Conservation (phyloP, 2,797 vertebrate genomes). For the Poecilia velifera region DNA sequence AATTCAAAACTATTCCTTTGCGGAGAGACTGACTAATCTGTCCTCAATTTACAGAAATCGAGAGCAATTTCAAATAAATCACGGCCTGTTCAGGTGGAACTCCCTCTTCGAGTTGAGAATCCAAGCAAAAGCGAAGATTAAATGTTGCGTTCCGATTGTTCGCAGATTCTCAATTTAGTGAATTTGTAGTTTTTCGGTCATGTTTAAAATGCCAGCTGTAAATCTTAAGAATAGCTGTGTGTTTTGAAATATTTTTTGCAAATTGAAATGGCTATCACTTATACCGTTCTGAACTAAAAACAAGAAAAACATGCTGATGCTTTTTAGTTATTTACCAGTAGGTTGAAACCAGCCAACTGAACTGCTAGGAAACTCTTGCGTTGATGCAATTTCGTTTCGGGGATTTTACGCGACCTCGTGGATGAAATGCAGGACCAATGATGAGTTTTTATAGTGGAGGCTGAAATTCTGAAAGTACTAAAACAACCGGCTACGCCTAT, state of each 20-base stretch:
- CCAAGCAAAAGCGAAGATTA: not conserved
- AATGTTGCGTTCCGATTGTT: not conserved
- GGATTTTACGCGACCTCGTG: not conserved
- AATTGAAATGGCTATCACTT: not conserved
- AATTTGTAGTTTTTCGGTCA: not conserved
- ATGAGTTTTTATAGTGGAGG: not conserved
- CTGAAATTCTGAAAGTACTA: constrained; percentile 1
- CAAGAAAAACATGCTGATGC: not conserved
- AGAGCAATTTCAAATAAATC: constrained; percentile 68
- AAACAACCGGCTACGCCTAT: not conserved
- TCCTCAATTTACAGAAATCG: constrained; percentile 39
- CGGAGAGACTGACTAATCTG: constrained; percentile 46
- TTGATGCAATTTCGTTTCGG: too few species aligned
- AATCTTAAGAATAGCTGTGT: not conserved
- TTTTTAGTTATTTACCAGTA: not conserved
- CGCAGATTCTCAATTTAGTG: not conserved
- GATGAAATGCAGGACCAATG: not conserved
- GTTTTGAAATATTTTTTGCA: not conserved
- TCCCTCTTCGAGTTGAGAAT: constrained; percentile 9
- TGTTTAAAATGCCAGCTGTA: not conserved
- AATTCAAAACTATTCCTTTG: not conserved
- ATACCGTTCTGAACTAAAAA: not conserved
- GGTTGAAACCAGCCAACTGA: not conserved
- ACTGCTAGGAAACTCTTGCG: not conserved
- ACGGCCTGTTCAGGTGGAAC: constrained; percentile 30